These are phyloP conservation scores for Melanaphis sacchari DNA, from an alignment of 1,140 invertebrate genomes.

Conservation along the genomic window DNA sequence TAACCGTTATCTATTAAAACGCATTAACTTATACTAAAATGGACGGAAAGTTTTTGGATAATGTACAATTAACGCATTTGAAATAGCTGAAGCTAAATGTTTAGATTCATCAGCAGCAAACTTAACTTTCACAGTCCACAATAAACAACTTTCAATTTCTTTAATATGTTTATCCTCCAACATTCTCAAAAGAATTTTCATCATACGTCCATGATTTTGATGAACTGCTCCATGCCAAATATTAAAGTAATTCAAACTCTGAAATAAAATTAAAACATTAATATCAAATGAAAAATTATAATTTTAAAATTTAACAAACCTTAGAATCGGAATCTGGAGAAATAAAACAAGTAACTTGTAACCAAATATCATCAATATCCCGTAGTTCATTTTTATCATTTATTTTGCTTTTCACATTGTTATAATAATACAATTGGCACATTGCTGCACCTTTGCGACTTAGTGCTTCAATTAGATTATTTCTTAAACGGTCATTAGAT, in stretches of 20 bases:
- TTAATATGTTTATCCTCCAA: slow-evolving; percentile 79
- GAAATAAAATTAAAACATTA: slow-evolving; percentile 55
- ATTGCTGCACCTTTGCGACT: slow-evolving; percentile 78
- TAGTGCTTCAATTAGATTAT: slow-evolving; percentile 77
- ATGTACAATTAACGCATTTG: slow-evolving; percentile 43
- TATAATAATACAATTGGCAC: slow-evolving; percentile 70
- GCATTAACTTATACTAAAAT: slow-evolving; percentile 14
- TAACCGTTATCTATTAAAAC: neutral
- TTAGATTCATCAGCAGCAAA: neutral
- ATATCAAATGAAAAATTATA: neutral
- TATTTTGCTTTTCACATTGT: slow-evolving; percentile 32
- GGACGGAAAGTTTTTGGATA: slow-evolving; percentile 52
- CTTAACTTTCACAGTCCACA: slow-evolving; percentile 54
- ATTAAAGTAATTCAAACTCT: slow-evolving; percentile 67
- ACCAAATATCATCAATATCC: slow-evolving; percentile 72
- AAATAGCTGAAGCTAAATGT: slow-evolving; percentile 25
- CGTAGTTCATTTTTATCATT: slow-evolving; percentile 63
- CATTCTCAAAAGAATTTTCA: slow-evolving; percentile 78
- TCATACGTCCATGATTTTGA: slow-evolving; percentile 79
- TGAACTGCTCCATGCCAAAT: slow-evolving; percentile 82
- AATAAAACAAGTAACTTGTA: slow-evolving; percentile 58
- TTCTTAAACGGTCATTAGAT: slow-evolving; percentile 83
- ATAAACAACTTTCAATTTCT: slow-evolving; percentile 73
- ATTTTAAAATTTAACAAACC: slow-evolving; percentile 60
- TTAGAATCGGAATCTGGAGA: slow-evolving; percentile 29